phyloP scores from a whole-genome alignment of 2,797 vertebrate genomes.

The Zalophus californianus region DNA sequence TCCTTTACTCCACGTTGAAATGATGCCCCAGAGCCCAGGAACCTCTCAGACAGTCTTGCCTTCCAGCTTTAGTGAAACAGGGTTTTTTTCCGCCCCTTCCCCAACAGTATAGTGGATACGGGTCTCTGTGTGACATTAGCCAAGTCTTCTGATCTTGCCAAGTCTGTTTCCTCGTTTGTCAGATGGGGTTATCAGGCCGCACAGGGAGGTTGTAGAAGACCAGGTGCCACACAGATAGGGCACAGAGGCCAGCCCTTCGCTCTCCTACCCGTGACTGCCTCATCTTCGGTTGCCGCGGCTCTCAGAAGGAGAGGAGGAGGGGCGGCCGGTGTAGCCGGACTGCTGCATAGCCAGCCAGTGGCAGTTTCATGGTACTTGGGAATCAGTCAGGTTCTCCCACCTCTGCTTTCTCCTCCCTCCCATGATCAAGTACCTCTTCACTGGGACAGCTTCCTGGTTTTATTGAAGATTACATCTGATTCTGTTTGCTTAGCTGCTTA shows the following conservation, averaged over 20 bases:
- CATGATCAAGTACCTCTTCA: neutral
- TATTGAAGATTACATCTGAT: conserved; percentile 13
- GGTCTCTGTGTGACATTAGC: neutral
- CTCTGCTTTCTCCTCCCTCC: conserved; percentile 22
- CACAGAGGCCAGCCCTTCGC: neutral
- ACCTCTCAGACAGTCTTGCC: neutral
- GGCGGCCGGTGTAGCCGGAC: neutral
- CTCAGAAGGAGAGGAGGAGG: neutral
- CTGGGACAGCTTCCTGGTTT: neutral
- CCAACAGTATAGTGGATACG: neutral
- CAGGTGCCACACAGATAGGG: neutral
- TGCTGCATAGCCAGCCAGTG: neutral
- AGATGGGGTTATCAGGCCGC: neutral
- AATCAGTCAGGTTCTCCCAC: neutral
- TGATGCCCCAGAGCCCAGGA: neutral
- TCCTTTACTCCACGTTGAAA: neutral
- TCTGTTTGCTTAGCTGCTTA: neutral
- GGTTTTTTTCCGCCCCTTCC: neutral
- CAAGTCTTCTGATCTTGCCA: neutral
- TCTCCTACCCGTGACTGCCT: neutral
- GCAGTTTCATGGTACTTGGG: neutral
- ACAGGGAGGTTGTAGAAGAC: neutral
- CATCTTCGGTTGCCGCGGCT: neutral
- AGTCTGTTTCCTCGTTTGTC: neutral
- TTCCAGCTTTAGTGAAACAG: neutral